Evolutionary conservation across 2,797 vertebrate genomes (phyloP), one percentile per base, ranked within the genome.

Genomic region (Phataginus tetradactyla): DNA sequence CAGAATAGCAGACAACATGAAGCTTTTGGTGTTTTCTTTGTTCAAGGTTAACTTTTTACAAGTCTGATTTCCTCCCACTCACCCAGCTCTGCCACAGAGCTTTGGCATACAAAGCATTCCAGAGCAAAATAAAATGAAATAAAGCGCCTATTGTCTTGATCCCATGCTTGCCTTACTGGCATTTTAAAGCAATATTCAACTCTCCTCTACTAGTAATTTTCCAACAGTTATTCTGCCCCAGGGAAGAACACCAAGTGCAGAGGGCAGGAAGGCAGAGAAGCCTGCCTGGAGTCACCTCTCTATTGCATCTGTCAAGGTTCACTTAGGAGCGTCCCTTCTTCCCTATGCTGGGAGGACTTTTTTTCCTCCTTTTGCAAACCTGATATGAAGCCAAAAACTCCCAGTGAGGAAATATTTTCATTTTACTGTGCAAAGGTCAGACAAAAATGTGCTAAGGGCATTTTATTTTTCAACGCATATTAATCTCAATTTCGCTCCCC

Each of bases 401-500:
- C 95, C 89, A 94, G 75, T 23, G 96, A 96, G 84, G 96, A 94
- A 71, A 95, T 94, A 94, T 95, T 96, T 97, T 97, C 25, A 0
- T 86, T 96, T 92, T 91, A 97, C 96, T 96, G 66, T 95, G 87
- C 91, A 97, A 98, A 97, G 94, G 86, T 96, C 97, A 94, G 91
- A 90, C 72, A 95, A 93, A 97, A 97, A 94, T 95, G 92, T 92
- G 45, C 64, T 93, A 89, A 97, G 96, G 92, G 83, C 90, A 95
- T 97, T 96, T 97, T 90, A 93, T 94, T 96, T 97, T 96, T 96
- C 96, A 90, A 20, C 27, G 51, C 89, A 93, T 91, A 91, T 95
- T 95, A 96, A 97, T 96, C 78, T 95, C 4, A 0, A 85, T 96
- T 97, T 49, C 81, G 5, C 55, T 96, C 21, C 64, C 89, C 14